These are phyloP conservation scores for Hydrocynus forskahlii DNA, from an alignment of 2,797 vertebrate species.

Conservation along the genomic window DNA sequence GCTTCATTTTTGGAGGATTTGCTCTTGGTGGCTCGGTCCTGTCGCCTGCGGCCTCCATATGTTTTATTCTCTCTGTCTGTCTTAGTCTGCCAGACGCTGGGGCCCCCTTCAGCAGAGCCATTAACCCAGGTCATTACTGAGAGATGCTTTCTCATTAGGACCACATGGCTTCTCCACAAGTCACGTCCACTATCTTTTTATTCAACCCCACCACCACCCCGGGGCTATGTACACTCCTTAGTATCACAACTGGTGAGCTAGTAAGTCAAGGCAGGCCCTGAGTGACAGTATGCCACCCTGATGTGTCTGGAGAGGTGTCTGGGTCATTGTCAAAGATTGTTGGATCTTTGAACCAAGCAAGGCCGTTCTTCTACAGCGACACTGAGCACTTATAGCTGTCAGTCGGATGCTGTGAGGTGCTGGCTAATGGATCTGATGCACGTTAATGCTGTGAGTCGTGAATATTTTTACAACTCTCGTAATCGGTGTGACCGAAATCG, in stretches of 20 bases:
- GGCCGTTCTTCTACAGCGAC: conserved; percentile 49
- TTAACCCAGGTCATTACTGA: conserved; percentile 64
- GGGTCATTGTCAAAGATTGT: conserved; percentile 27
- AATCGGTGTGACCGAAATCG: conserved; percentile 60
- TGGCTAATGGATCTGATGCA: conserved; percentile 42
- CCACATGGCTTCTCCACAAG: conserved; percentile 55
- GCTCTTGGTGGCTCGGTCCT: conserved; percentile 25
- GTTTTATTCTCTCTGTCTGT: conserved; percentile 54
- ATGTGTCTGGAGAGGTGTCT: conserved; percentile 41
- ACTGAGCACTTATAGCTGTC: conserved; percentile 56
- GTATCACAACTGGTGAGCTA: neutral
- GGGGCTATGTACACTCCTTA: neutral
- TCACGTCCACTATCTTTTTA: conserved; percentile 41
- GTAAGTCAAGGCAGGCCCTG: neutral
- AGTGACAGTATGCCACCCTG: conserved; percentile 28
- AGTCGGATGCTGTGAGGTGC: conserved; percentile 36
- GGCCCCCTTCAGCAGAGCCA: conserved; percentile 56
- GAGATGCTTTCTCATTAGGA: conserved; percentile 60
- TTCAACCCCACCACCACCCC: neutral
- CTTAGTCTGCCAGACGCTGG: conserved; percentile 56
- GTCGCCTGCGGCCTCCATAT: conserved; percentile 43
- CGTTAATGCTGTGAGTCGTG: conserved; percentile 37
- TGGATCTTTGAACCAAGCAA: conserved; percentile 44
- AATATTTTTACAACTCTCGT: conserved; percentile 60
- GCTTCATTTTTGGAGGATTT: conserved; percentile 27